Percentiles rank a stretch among this genome's conserved stretches.
These are phyloP conservation scores for Aproaerema taeniolella DNA, from an alignment of 2,888 invertebrate species.

Conservation along the genomic window DNA sequence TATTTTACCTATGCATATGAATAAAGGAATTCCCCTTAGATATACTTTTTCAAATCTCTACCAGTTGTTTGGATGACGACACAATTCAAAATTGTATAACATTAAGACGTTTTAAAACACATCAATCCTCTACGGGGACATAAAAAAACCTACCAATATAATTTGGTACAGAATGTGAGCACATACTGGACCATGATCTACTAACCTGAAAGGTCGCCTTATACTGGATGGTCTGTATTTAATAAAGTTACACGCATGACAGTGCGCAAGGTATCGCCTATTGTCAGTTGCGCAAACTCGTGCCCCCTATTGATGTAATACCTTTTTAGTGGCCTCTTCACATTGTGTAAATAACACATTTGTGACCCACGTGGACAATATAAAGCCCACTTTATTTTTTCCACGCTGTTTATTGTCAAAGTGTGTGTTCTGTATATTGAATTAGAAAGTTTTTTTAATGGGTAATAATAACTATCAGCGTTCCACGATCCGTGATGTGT, in stretches of 20 bases:
- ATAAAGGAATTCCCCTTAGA: no score
- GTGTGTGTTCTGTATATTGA: constrained; percentile 31
- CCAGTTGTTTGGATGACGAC: no score
- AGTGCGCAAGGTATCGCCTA: constrained; percentile 41
- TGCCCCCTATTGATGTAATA: constrained; percentile 61
- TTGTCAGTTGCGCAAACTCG: constrained; percentile 63
- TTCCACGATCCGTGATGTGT: constrained; percentile 47
- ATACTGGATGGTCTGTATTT: constrained; percentile 28
- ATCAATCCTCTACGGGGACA: constrained; percentile 63
- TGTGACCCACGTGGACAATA: constrained; percentile 36
- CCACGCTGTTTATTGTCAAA: constrained; percentile 8
- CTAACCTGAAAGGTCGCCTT: no score
- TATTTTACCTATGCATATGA: no score
- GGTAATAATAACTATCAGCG: constrained; percentile 37
- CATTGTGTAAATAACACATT: constrained; percentile 36
- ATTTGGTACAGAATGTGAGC: neutral
- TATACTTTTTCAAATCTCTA: no score
- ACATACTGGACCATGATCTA: no score
- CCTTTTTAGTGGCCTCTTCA: constrained; percentile 49
- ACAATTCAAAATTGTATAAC: constrained; percentile 12
- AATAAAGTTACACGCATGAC: constrained; percentile 67
- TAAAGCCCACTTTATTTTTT: constrained; percentile 17
- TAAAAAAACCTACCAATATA: constrained; percentile 11
- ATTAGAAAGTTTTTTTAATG: constrained; percentile 41
- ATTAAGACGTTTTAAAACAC: constrained; percentile 31